phyloP scores from a whole-genome alignment of 2,797 vertebrate species.

The Gouania willdenowi region DNA sequence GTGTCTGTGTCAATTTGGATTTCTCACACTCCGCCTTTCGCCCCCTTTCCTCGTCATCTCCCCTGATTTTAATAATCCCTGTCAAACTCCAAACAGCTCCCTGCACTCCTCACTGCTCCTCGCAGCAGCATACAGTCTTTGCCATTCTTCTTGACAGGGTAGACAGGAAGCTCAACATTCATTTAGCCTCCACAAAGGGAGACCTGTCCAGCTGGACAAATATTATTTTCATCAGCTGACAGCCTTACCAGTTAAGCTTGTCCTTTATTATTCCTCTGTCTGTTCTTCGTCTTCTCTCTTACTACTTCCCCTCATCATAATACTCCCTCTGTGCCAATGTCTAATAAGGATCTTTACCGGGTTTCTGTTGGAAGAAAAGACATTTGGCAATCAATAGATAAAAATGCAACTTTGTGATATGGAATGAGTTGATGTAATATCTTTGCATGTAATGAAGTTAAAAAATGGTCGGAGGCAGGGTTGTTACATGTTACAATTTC shows the following conservation, averaged over 20 bases:
- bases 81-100: slow-evolving; percentile 94
- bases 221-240: slow-evolving; percentile 95
- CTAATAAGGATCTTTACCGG: slow-evolving; percentile 71
- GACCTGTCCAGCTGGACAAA: slow-evolving; percentile 98
- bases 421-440: no score
- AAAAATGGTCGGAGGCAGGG: slow-evolving; percentile 23
- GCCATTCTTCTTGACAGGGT: slow-evolving; percentile 89
- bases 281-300: slow-evolving; percentile 56
- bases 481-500: slow-evolving; percentile 16
- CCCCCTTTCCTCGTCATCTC: slow-evolving; percentile 82
- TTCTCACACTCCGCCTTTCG: slow-evolving; percentile 83
- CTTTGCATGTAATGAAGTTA: no score
- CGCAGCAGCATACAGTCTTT: slow-evolving; percentile 67
- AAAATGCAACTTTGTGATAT: slow-evolving; percentile 77
- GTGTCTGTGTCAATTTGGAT: slow-evolving; percentile 97
- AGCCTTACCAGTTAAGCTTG: slow-evolving; percentile 88
- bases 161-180: slow-evolving; percentile 98
- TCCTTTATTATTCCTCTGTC: slow-evolving; percentile 86
- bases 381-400: slow-evolving; percentile 78
- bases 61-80: slow-evolving; percentile 99
- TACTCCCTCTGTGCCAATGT: slow-evolving; percentile 42
- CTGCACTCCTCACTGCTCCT: slow-evolving; percentile 53
- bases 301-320: slow-evolving; percentile 54
- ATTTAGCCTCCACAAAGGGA: slow-evolving; percentile 93
- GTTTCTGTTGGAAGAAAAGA: slow-evolving; percentile 73